A percentile compares a stretch with the other conserved stretches of the same genome.
Conservation (phyloP, 2,113 vertebrate species). For the Strix uralensis region DNA sequence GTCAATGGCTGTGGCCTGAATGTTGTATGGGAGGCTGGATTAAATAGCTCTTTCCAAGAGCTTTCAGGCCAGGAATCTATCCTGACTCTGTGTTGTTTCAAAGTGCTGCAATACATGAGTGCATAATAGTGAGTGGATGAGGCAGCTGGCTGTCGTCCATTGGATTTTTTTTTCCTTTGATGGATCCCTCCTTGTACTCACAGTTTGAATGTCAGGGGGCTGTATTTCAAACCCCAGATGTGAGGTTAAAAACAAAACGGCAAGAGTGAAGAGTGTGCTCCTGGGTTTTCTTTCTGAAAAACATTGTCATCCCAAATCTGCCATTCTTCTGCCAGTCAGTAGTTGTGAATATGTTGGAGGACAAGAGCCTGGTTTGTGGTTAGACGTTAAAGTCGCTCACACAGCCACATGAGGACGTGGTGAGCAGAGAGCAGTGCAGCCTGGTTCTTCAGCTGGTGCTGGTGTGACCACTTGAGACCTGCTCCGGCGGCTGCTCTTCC, state of each 20-base stretch:
- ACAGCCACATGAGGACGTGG: accelerated
- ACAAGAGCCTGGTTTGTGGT: background rate
- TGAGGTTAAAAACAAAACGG: background rate
- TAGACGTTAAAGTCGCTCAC: background rate
- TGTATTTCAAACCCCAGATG: background rate
- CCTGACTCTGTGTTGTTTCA: background rate
- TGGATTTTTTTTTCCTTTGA: background rate
- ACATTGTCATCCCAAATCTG: background rate
- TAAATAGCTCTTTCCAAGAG: background rate
- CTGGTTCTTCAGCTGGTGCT: background rate
- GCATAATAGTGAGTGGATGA: background rate
- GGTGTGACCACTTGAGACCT: background rate
- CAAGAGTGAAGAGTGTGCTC: background rate
- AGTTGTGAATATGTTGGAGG: accelerated
- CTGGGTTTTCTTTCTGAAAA: background rate
- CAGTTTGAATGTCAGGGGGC: background rate
- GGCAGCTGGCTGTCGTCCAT: background rate
- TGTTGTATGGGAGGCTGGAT: background rate
- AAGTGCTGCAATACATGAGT: background rate
- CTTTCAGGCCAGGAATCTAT: background rate
- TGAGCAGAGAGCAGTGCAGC: background rate
- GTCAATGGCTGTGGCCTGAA: background rate
- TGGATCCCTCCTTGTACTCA: background rate
- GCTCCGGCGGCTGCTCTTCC: background rate
- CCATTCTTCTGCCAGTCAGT: background rate